Percentiles rank a stretch among this genome's conserved stretches.
phyloP scores from a whole-genome alignment of 92 coral and sea anemone species.

The Virgularia gustaviana region DNA sequence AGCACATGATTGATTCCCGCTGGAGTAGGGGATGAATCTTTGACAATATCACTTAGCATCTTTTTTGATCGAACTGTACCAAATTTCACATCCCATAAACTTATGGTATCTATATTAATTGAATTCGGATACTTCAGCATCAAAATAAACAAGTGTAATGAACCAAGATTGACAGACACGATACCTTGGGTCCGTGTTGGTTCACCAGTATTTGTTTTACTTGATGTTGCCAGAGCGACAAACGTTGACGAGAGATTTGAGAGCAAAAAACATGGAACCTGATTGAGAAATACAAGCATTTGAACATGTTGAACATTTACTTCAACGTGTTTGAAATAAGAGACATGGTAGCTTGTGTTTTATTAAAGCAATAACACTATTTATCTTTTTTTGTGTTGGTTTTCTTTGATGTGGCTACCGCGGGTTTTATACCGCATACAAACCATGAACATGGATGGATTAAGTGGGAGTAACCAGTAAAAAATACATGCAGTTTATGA shows the following conservation, averaged over 20 bases:
- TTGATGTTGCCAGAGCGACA: conserved; percentile 3
- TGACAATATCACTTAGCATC: background rate
- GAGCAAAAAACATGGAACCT: background rate
- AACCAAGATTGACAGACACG: background rate
- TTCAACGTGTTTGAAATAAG: background rate
- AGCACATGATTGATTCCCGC: conserved; percentile 50
- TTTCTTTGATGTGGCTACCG: too few species aligned
- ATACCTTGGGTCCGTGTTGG: background rate
- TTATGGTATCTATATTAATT: background rate
- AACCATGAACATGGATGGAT: too few species aligned
- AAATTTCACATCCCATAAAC: conserved; percentile 30
- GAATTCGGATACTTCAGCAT: background rate
- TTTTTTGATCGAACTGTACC: conserved; percentile 9
- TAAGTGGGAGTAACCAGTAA: too few species aligned
- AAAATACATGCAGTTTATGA: background rate
- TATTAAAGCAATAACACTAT: too few species aligned
- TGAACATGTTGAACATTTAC: background rate
- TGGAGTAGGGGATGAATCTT: conserved; percentile 15
- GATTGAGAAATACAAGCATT: background rate
- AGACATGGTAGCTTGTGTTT: background rate
- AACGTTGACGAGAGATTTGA: conserved; percentile 4
- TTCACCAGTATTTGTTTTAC: background rate
- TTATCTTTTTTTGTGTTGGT: too few species aligned
- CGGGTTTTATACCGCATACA: too few species aligned
- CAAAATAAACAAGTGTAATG: background rate